Percentiles rank a stretch among this genome's conserved stretches.
Conservation (phyloP, 2,797 vertebrate genomes). For the Pogonophryne albipinna region DNA sequence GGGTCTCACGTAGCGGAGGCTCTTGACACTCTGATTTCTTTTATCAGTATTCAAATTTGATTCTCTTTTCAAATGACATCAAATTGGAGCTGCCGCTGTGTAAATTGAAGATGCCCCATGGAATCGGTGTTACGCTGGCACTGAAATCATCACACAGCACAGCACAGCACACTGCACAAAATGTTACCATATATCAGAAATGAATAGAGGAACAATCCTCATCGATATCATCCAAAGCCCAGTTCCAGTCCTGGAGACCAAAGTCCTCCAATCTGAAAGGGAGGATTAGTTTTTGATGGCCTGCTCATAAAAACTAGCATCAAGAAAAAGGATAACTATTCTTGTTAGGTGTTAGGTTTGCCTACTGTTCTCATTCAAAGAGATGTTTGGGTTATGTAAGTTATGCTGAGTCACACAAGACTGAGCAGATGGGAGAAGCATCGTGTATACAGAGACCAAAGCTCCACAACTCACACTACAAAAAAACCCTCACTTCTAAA, state of each 20-base stretch:
- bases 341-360: background rate
- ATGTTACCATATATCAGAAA: constrained; percentile 89
- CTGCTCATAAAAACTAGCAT: background rate
- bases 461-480: constrained; percentile 2
- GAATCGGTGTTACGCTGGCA: constrained; percentile 17
- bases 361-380: background rate
- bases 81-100: background rate
- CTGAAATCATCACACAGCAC: constrained; percentile 61
- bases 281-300: constrained; percentile 80
- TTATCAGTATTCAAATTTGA: background rate
- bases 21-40: background rate
- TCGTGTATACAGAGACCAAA: background rate
- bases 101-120: background rate
- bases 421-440: background rate
- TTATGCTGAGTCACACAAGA: background rate
- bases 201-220: constrained; percentile 93
- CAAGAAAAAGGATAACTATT: background rate
- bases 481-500: constrained; percentile 2
- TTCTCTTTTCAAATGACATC: background rate
- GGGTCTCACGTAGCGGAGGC: background rate
- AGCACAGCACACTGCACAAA: constrained; percentile 74
- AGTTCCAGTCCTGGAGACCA: constrained; percentile 96
- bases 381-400: background rate
- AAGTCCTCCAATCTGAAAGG: constrained; percentile 94
- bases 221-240: constrained; percentile 96